These are phyloP conservation scores for Threskiornis aethiopicus DNA, from an alignment of 2,797 vertebrate species.

Conservation along the genomic window DNA sequence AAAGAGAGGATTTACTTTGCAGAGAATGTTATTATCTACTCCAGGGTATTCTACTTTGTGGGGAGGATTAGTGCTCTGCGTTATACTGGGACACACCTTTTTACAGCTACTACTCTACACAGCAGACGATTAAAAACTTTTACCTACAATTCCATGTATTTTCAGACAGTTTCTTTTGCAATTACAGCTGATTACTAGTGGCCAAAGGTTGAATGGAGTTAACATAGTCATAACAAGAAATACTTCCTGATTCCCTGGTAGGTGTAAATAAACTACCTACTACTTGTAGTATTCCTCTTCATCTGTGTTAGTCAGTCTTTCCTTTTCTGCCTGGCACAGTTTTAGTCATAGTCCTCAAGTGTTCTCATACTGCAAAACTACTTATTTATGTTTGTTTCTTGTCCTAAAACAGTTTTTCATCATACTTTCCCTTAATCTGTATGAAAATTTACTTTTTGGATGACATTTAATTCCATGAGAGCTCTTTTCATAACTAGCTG, in stretches of 20 bases:
- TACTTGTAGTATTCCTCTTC: background rate
- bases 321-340: background rate
- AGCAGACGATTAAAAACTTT: slow-evolving; percentile 3
- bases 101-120: background rate
- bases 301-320: background rate
- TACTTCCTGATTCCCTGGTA: background rate
- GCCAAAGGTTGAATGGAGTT: slow-evolving; percentile 1
- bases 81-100: background rate
- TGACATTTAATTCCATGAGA: background rate
- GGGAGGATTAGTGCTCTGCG: background rate
- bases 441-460: background rate
- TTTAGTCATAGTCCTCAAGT: background rate
- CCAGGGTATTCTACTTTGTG: background rate
- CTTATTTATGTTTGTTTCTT: background rate
- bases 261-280: background rate
- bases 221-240: background rate
- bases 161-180: slow-evolving; percentile 19
- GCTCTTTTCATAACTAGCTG: background rate
- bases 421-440: background rate
- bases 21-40: slow-evolving; percentile 1
- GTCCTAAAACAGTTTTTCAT: background rate
- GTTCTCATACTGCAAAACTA: background rate
- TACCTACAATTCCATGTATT: background rate
- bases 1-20: slow-evolving; percentile 26
- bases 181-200: background rate